These are phyloP conservation scores for Doryteuthis pealeii DNA, from an alignment of 1,140 invertebrate genomes.

Conservation along the genomic window DNA sequence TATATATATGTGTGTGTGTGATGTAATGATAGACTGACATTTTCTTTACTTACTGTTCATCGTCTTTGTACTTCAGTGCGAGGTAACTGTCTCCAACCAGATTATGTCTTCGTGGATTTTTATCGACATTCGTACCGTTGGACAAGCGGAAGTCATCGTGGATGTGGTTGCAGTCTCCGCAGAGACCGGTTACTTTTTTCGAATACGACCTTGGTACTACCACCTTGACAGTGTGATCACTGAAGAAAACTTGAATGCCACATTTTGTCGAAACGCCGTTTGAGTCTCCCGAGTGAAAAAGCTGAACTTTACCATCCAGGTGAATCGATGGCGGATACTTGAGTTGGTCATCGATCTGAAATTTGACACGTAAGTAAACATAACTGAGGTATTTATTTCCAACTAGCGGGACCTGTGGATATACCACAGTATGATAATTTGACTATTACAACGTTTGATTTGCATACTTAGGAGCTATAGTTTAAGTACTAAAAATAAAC, in stretches of 20 bases:
- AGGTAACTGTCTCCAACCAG: slow-evolving; percentile 34
- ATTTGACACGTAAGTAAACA: too few relatives aligned
- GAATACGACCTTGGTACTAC: slow-evolving; percentile 77
- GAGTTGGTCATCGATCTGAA: slow-evolving; percentile 26
- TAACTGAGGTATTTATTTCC: too few relatives aligned
- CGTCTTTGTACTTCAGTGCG: not conserved
- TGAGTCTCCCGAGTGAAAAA: slow-evolving; percentile 23
- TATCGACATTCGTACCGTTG: slow-evolving; percentile 27
- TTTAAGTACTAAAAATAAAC: too few relatives aligned
- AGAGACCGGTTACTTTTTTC: slow-evolving; percentile 58
- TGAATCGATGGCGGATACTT: slow-evolving; percentile 27
- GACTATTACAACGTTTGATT: too few relatives aligned
- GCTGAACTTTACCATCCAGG: slow-evolving; percentile 16
- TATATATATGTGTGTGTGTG: too few relatives aligned
- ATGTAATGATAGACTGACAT: too few relatives aligned
- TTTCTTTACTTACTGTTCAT: too few relatives aligned
- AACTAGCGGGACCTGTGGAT: too few relatives aligned
- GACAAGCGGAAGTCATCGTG: slow-evolving; percentile 29
- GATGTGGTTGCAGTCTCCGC: slow-evolving; percentile 37
- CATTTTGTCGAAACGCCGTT: slow-evolving; percentile 26
- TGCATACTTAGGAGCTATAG: too few relatives aligned
- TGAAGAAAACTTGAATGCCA: slow-evolving; percentile 73
- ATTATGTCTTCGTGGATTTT: slow-evolving; percentile 14
- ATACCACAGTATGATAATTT: too few relatives aligned
- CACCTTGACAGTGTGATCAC: slow-evolving; percentile 69